Base-by-base conservation (phyloP, 1,140 invertebrate species). In the Frieseomelitta varia region DNA sequence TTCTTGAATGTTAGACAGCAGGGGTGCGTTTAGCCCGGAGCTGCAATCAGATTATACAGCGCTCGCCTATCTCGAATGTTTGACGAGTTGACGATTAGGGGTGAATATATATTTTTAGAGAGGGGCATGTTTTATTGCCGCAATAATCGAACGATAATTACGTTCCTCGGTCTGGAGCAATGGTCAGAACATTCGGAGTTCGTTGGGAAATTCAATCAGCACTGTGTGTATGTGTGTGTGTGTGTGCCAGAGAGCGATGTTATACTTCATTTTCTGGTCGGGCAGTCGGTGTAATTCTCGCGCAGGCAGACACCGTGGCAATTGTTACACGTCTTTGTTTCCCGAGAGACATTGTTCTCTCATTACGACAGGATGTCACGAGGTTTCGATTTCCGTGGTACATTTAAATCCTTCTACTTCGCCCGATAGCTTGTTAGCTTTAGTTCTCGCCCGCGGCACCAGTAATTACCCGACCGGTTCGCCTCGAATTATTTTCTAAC, bases 311-410 rank as follows among this genome's bases (percentile, higher is more conserved):
- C 67, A 61, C 75, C 67, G 67, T 71, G 81, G 75, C 81, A 84
- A 84, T 72, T 68, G 83, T 84, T 84, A 80, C 78, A 47, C 58
- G 58, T 68, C 83, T 84, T 84, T 84, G 83, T 84, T 84, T 73
- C 61, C 78, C 77, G 69, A 84, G 69, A 84, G 83, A 80, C 83
- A 84, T 84, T 84, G 83, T 84, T 84, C 78, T 63, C 69, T 84
- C 83, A 74, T 84, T 79, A 79, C 77, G 51, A 65, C 77, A 58
- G 78, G 83, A 72, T 73, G 87, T 88, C 79, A 63, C 61, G 65
- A 55, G 84, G 71, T 88, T 88, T 88, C 84, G 79, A 88, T 85
- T 88, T 88, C 84, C 79, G 86, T 71, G 58, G 76, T 82, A 69
- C 75, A 69, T 58, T 85, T 75, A 76, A 88, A 88, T 88, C 83